A percentile compares a stretch with the other conserved stretches of the same genome.
These are phyloP conservation scores for Drosophila takahashii DNA, from an alignment of 1,140 invertebrate species.

Conservation along the genomic window DNA sequence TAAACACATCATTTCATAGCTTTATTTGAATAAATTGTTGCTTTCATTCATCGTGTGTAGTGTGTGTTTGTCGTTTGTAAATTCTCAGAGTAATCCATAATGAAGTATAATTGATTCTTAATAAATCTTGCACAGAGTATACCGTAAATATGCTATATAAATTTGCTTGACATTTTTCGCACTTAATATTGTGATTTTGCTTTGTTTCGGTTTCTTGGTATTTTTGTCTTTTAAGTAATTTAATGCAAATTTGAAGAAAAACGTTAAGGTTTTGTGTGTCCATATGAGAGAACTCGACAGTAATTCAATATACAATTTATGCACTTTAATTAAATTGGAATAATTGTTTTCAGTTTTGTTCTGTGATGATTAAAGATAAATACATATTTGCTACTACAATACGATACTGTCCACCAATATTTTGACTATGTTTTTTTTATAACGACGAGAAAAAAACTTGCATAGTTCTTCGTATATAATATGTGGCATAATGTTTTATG, in stretches of 20 bases:
- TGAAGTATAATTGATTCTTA: constrained; percentile 79
- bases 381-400: constrained; percentile 76
- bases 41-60: constrained; percentile 57
- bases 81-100: constrained; percentile 77
- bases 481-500: constrained; percentile 58
- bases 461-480: constrained; percentile 47
- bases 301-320: constrained; percentile 75
- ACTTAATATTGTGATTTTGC: constrained; percentile 45
- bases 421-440: constrained; percentile 69
- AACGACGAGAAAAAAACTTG: constrained; percentile 74
- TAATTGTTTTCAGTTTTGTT: constrained; percentile 45
- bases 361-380: constrained; percentile 71
- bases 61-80: constrained; percentile 59
- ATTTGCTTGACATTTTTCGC: constrained; percentile 55
- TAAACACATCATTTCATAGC: constrained; percentile 82
- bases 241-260: constrained; percentile 72
- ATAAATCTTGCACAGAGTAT: constrained; percentile 80
- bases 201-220: constrained; percentile 40
- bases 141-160: constrained; percentile 77
- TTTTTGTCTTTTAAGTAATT: constrained; percentile 60
- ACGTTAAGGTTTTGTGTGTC: constrained; percentile 47
- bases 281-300: constrained; percentile 62
- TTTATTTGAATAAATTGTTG: constrained; percentile 80
- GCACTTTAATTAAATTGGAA: constrained; percentile 74
- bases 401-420: constrained; percentile 75